Conservation (phyloP, 1,140 invertebrate species). For the Hyles euphorbiae region DNA sequence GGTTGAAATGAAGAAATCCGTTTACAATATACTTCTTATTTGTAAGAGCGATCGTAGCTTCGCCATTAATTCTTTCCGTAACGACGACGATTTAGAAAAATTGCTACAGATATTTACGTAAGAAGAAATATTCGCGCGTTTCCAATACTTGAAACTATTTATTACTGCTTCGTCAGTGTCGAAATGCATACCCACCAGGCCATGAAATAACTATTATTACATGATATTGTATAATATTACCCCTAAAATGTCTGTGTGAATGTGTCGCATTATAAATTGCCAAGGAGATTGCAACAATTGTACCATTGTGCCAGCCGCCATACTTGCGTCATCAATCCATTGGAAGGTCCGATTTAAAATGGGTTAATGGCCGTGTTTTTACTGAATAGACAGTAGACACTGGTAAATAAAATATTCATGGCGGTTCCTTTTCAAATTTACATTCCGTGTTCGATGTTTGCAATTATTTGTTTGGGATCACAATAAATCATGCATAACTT, state of each 20-base stretch:
- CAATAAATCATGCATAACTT: constrained; percentile 5
- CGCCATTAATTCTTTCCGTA: too few species aligned
- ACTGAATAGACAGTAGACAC: constrained; percentile 50
- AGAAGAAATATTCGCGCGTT: too few species aligned
- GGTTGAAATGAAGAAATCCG: too few species aligned
- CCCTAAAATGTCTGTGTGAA: constrained; percentile 21
- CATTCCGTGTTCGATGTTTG: too few species aligned
- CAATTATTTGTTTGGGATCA: background rate
- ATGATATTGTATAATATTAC: constrained; percentile 19
- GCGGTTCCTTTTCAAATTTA: constrained; percentile 18
- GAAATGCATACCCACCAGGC: too few species aligned
- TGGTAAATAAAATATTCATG: constrained; percentile 41
- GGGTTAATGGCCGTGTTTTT: constrained; percentile 57
- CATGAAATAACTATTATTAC: background rate
- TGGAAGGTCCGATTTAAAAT: constrained; percentile 63
- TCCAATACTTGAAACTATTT: too few species aligned
- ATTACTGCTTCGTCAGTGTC: too few species aligned
- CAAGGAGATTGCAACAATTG: constrained; percentile 28
- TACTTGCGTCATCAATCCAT: constrained; percentile 57
- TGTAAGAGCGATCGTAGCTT: too few species aligned
- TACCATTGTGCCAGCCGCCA: constrained; percentile 45
- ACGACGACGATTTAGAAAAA: too few species aligned
- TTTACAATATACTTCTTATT: too few species aligned
- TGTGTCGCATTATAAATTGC: constrained; percentile 25
- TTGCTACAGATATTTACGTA: too few species aligned